Evolutionary conservation across 2,797 vertebrate genomes (phyloP), one percentile per base, ranked within the genome.

Genomic region (Lagothrix lagotricha): DNA sequence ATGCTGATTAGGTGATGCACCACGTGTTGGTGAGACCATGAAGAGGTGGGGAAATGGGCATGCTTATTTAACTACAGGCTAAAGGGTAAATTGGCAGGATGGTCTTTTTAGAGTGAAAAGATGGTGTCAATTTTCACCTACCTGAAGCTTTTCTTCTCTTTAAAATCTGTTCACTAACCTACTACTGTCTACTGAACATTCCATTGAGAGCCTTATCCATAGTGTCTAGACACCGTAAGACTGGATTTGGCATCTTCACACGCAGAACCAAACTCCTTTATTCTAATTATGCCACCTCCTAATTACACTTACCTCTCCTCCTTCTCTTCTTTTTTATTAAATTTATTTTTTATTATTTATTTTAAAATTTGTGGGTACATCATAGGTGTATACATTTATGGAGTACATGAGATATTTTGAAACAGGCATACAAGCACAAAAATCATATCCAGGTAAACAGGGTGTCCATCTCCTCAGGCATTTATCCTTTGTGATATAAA

Each of bases 31-130:
- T 90, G 50, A 89, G 22, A 7, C 76, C 15, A 61, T 58, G 41
- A 83, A 73, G 36, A 93, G 39, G 81, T 90, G 26, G 67, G 52
- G 7, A 83, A 83, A 58, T 48, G 13, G 26, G 10, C 77, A 33
- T 50, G 54, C 11, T 94, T 73, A 57, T 75, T 75, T 76, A 70
- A 58, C 44, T 54, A 1, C 8, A 77, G n/a, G 19, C 46, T 57
- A 92, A 95, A 94, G 10, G 39, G 15, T 81, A 88, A 61, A n/a
- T 75, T 87, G 28, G n/a, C 24, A 88, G 30, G 75, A 54, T 76
- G 50, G 83, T 93, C 24, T 57, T 30, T 88, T 83, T 89, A 39
- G 15, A 50, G 19, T 67, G 30, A 73, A 95, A 97, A 96, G 83
- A 73, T 44, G 22, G 7, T 57, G 19, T 85, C 54, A 77, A 24